Evolutionary conservation across 2,888 invertebrate species (phyloP), one percentile per base, ranked within the genome.

Genomic region (Anaspis maculata): DNA sequence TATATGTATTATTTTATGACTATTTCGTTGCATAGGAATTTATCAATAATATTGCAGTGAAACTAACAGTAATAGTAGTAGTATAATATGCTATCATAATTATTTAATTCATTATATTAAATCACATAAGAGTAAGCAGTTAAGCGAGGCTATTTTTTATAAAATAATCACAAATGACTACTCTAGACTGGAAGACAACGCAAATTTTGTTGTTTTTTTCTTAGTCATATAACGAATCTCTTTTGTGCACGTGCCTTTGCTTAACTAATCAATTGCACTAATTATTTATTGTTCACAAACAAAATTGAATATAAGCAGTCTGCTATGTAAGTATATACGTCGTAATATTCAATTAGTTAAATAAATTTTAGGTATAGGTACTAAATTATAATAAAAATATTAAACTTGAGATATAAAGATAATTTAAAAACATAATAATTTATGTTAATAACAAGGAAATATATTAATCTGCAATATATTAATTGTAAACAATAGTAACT

Each of bases 391-490:
- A 13, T 37, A 40, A 36, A 39, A 37, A 40, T n/a, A n/a, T n/a
- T n/a, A n/a, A n/a, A n/a, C n/a, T 34, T 44, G 37, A 39, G 36
- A 33, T 37, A 25, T 24, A 41, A 37, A 37, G 40, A 43, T 34
- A 41, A 41, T 31, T 42, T 39, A 45, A 43, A 44, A 43, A 46
- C 34, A 43, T 44, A 45, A 39, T 42, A 43, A 42, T 37, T 37
- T 53, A 48, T 54, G 47, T 54, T 50, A 48, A 27, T 27, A 36
- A 51, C 49, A 50, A 43, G 40, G 37, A 51, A 51, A 56, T 56
- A 57, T 56, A 56, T 56, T 49, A 49, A 45, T 52, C 46, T 54
- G 45, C 35, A 49, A 54, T 53, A 53, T 51, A 53, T 53, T 51
- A 52, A 48, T 41, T 47, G 49, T 46, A 42, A 44, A 39, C 29